Base-by-base conservation (phyloP, 2,113 vertebrate genomes). In the Leucopsar rothschildi region DNA sequence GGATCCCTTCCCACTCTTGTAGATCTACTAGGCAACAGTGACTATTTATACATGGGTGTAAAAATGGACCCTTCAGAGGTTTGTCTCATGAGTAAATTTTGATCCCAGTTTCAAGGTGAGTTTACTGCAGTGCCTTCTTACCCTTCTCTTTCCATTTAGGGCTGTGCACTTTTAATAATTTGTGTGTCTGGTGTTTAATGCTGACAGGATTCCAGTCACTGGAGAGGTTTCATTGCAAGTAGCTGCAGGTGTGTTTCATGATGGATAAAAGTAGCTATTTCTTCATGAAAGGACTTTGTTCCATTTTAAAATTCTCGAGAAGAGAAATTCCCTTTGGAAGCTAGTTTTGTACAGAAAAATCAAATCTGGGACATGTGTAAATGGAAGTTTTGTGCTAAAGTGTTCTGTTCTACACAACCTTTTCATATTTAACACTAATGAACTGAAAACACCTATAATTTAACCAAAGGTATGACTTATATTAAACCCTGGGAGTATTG, bases 151-250 rank as follows among this genome's bases (percentile, higher is more conserved):
- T 86, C 50, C 9, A 7, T 97, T 88, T 65, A 98, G 98, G 97
- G 97, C 95, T 97, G 91, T 98, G 96, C 91, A 78, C 93, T 97
- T 96, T 93, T 98, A 98, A 97, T 98, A 98, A 97, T 97, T 97
- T 94, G 91, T 98, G 95, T 98, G 97, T 98, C 98, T 98, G 98
- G 97, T 98, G 91, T 98, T 98, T 98, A 98, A 98, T 98, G 98
- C 98, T 98, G 98, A 98, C 98, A 98, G 98, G 98, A 98, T 98
- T 96, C 98, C 98, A 98, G 98, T 98, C 98, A 98, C 96, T 98
- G 98, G 98, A 98, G 97, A 98, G 97, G 94, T 98, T 98, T 98
- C 98, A 98, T 98, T 98, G 97, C 98, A 98, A 97, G 97, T 98
- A 98, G 98, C 97, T 98, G 97, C 97, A 98, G 98, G 98, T 98